Evolutionary conservation across 2,888 invertebrate genomes (phyloP), one percentile per base, ranked within the genome.

Genomic region (Sylvicola cinctus): DNA sequence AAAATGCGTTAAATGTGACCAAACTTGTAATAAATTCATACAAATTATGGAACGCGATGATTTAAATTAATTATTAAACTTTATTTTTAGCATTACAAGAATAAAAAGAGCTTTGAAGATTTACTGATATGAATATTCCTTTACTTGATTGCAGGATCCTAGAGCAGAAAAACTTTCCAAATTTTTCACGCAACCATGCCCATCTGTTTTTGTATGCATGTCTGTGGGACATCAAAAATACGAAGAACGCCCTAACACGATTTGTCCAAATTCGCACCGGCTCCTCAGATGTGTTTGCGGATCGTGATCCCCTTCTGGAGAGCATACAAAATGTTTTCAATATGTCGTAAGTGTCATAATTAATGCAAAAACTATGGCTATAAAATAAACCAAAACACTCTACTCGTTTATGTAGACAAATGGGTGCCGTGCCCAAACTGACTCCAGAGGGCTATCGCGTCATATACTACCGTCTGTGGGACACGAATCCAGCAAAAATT

Each of bases 151-250:
- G n/a, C n/a, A 71, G 72, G 72, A 62, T 70, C 54, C 58, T 62
- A 29, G 55, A 63, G 16, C 70, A 70, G 49, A 61, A 68, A 1
- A 67, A 69, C 44, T 52, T 70, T 39, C 70, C 64, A 44, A 63
- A 36, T 32, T 41, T 70, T 41, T 63, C 68, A 2, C 71, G 72
- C 45, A 72, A 74, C 43, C 70, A 65, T 53, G 55, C 73, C 38
- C 55, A 66, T 43, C 54, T 73, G 41, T 74, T 74, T 52, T 60
- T 73, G 6, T 72, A 74, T 54, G 70, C 72, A 37, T 61, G 60
- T 40, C 59, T 56, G 42, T 63, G 58, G 44, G 54, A 60, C 30
- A 45, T 55, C 10, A 60, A 61, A 27, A 55, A 53, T 38, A 57
- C 64, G 3, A 63, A 63, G 43, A 52, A 49, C 36, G 54, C 61